Conservation (phyloP, 2,888 invertebrate species). For the Lochmaea crataegi region DNA sequence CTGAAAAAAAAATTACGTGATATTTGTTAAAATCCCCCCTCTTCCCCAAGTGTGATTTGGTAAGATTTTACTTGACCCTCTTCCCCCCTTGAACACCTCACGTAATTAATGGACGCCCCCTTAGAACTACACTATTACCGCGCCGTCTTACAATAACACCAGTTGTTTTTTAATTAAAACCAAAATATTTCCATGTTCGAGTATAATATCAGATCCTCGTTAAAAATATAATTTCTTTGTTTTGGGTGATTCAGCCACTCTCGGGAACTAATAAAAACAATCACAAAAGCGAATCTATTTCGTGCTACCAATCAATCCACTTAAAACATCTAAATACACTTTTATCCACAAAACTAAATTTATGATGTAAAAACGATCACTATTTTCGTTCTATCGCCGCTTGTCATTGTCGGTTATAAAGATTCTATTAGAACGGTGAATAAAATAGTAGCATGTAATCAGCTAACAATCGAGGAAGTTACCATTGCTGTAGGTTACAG, state of each 20-base stretch:
- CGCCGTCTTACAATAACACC: too few relatives aligned
- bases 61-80: too few relatives aligned
- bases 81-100: too few relatives aligned
- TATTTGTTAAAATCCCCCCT: too few relatives aligned
- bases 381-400: slow-evolving; percentile 30
- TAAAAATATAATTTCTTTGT: background rate
- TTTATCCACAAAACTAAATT: slow-evolving; percentile 25
- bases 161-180: too few relatives aligned
- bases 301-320: slow-evolving; percentile 35
- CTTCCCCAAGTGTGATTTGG: too few relatives aligned
- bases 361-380: slow-evolving; percentile 30
- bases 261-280: background rate
- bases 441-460: slow-evolving; percentile 45
- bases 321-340: slow-evolving; percentile 31
- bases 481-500: background rate
- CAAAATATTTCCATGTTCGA: background rate
- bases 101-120: too few relatives aligned
- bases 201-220: background rate
- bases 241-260: background rate
- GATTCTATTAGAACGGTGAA: slow-evolving; percentile 42
- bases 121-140: too few relatives aligned
- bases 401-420: slow-evolving; percentile 41
- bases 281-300: slow-evolving; percentile 30
- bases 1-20: too few relatives aligned
- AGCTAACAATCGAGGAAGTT: slow-evolving; percentile 30